These are phyloP conservation scores for Pogona vitticeps DNA, from an alignment of 2,113 vertebrate species.

Conservation along the genomic window DNA sequence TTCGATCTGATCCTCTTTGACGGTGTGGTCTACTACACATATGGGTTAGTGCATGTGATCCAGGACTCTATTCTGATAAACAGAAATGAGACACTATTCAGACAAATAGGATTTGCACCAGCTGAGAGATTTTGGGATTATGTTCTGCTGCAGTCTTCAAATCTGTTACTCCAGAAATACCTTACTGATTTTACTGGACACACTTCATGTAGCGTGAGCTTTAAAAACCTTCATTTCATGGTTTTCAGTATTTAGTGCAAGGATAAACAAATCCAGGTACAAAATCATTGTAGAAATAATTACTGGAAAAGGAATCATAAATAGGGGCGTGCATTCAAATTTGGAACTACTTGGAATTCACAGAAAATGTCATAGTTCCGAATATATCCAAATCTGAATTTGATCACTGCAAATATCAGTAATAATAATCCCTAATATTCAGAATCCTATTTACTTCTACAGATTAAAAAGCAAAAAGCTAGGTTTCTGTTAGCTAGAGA, in stretches of 20 bases:
- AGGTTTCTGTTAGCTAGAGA: too few relatives aligned
- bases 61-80: background rate
- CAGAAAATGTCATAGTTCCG: too few relatives aligned
- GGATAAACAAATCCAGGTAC: background rate
- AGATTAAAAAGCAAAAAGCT: too few relatives aligned
- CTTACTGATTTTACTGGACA: background rate
- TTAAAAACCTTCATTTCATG: background rate
- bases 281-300: background rate
- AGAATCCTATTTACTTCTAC: too few relatives aligned
- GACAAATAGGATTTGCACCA: background rate
- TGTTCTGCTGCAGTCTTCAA: background rate
- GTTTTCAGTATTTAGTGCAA: background rate
- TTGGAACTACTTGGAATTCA: too few relatives aligned
- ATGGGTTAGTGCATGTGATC: background rate
- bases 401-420: too few relatives aligned
- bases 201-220: background rate
- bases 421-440: too few relatives aligned
- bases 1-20: background rate
- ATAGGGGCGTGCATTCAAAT: too few relatives aligned
- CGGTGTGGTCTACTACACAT: background rate
- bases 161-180: background rate
- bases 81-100: background rate
- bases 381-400: too few relatives aligned
- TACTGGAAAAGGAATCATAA: background rate
- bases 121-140: background rate